A percentile compares a stretch with the other conserved stretches of the same genome.
phyloP scores from a whole-genome alignment of 1,140 invertebrate species.

The Megalopta genalis region DNA sequence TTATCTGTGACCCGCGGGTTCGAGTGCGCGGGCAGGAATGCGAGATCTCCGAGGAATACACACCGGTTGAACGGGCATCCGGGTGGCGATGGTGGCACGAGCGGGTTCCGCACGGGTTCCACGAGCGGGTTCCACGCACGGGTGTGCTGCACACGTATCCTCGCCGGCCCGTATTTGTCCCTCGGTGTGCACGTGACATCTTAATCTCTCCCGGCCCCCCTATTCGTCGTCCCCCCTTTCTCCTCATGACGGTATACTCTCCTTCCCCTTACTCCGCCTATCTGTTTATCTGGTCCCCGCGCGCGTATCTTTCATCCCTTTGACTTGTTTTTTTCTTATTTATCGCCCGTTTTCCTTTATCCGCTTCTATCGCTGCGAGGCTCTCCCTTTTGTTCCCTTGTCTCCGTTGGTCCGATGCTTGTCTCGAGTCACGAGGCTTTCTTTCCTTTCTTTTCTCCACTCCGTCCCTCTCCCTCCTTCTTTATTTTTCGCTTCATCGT shows the following conservation, averaged over 20 bases:
- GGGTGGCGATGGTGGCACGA: slow-evolving; percentile 45
- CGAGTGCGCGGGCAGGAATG: slow-evolving; percentile 42
- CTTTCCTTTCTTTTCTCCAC: slow-evolving; percentile 15
- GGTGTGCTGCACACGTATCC: slow-evolving; percentile 48
- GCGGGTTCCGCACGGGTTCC: slow-evolving; percentile 37
- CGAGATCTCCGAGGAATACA: slow-evolving; percentile 31
- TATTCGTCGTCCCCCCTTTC: slow-evolving; percentile 2
- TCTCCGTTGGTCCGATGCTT: slow-evolving; percentile 9
- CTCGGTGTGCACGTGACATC: slow-evolving; percentile 67
- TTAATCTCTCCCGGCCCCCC: slow-evolving; percentile 61
- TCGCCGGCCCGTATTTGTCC: slow-evolving; percentile 56
- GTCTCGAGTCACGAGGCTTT: slow-evolving; percentile 23
- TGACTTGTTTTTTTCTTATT: slow-evolving; percentile 27
- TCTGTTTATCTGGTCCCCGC: slow-evolving; percentile 6
- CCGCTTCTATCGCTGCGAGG: slow-evolving; percentile 6
- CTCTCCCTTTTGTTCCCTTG: not conserved
- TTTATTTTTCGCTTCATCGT: not conserved
- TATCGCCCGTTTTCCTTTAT: slow-evolving; percentile 39
- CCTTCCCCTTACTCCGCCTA: too few relatives aligned
- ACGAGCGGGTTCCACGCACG: slow-evolving; percentile 29
- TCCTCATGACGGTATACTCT: too few relatives aligned
- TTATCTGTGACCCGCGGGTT: slow-evolving; percentile 33
- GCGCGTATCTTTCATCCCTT: slow-evolving; percentile 35
- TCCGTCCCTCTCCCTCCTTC: not conserved
- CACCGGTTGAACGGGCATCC: slow-evolving; percentile 11